Evolutionary conservation across 2,888 invertebrate genomes (phyloP).

Genomic region (Linnaemya tessellans): DNA sequence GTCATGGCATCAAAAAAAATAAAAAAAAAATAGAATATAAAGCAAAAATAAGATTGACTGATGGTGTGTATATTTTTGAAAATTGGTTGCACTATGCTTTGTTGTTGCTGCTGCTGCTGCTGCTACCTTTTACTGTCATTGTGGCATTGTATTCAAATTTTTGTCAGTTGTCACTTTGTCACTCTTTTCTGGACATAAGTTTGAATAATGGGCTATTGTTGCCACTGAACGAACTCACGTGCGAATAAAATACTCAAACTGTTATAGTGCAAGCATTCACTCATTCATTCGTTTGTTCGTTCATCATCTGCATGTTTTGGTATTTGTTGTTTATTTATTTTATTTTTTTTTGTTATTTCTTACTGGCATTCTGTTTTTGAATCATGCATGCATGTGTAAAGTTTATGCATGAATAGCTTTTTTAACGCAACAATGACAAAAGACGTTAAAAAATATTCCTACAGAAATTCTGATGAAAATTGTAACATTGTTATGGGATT

Average conservation of each 20-base stretch:
- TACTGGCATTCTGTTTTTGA: conserved; percentile 10
- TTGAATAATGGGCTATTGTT: conserved; percentile 73
- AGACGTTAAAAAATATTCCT: conserved; percentile 31
- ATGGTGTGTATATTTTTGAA: conserved; percentile 39
- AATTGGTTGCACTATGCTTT: conserved; percentile 36
- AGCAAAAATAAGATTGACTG: conserved; percentile 33
- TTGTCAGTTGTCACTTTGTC: conserved; percentile 75
- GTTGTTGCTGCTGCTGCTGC: conserved; percentile 37
- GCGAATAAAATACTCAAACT: conserved; percentile 63
- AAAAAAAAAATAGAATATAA: not conserved
- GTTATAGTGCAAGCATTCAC: conserved; percentile 35
- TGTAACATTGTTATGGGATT: conserved; percentile 69
- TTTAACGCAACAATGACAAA: conserved; percentile 61
- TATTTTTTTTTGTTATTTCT: not conserved
- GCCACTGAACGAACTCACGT: conserved; percentile 65
- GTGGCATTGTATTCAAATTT: conserved; percentile 76
- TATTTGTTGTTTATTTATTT: conserved; percentile 17
- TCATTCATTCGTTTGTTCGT: conserved; percentile 6
- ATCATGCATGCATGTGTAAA: conserved; percentile 53
- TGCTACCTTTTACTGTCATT: conserved; percentile 65
- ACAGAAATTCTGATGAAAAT: conserved; percentile 57
- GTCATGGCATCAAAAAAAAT: conserved; percentile 34
- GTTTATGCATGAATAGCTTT: conserved; percentile 65
- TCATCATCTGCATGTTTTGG: conserved; percentile 45
- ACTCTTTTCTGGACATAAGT: conserved; percentile 73